These are phyloP conservation scores for Podilymbus podiceps DNA, from an alignment of 2,113 vertebrate genomes.

Conservation along the genomic window DNA sequence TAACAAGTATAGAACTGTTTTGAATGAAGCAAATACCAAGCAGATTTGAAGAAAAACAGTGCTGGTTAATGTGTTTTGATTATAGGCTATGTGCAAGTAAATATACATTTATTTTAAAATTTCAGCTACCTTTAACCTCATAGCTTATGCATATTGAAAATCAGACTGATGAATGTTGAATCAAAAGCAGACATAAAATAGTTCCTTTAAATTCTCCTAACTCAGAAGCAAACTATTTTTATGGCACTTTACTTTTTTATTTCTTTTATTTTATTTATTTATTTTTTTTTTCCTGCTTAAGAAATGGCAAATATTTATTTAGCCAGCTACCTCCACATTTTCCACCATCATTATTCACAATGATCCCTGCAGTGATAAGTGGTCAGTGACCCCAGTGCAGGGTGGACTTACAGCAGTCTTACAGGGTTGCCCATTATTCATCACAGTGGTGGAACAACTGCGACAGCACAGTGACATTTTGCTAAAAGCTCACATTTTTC, in stretches of 20 bases:
- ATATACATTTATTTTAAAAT: background rate
- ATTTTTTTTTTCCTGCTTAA: background rate
- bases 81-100: background rate
- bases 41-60: background rate
- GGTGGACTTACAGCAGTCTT: background rate
- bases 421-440: background rate
- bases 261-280: no score
- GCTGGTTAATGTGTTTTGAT: background rate
- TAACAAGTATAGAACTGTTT: background rate
- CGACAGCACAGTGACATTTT: slow-evolving; percentile 32
- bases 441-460: slow-evolving; percentile 1
- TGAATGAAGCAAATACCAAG: background rate
- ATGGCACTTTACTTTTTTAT: background rate
- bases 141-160: background rate
- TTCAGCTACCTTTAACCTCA: background rate
- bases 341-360: background rate
- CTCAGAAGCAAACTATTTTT: background rate
- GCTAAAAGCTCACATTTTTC: slow-evolving; percentile 41
- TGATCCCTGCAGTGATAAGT: slow-evolving; percentile 34
- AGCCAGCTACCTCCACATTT: background rate
- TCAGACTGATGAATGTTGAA: background rate
- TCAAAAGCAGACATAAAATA: background rate
- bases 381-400: background rate
- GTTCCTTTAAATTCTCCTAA: background rate
- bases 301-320: background rate